Conservation (phyloP, 35 echinoderm and acorn worm species). For the Apostichopus japonicus region DNA sequence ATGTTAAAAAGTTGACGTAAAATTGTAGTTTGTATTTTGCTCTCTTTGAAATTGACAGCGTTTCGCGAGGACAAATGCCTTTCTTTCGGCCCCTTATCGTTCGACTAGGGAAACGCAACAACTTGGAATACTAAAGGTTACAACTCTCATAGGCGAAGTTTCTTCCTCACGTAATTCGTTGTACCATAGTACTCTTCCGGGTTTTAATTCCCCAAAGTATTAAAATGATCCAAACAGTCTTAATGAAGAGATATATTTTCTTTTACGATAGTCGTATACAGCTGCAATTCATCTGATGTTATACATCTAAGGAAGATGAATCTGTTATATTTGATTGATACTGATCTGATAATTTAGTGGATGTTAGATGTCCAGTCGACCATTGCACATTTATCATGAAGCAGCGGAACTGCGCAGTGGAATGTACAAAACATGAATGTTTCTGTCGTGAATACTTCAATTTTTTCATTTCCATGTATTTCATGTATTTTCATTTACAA, state of each 20-base stretch:
- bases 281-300: background rate
- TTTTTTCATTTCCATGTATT: no score
- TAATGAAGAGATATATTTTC: background rate
- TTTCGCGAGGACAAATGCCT: background rate
- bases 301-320: background rate
- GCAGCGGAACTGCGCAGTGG: no score
- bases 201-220: background rate
- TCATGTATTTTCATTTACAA: no score
- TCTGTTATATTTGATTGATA: background rate
- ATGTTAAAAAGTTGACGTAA: no score
- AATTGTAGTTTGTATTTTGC: no score
- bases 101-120: background rate
- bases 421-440: no score
- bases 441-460: no score
- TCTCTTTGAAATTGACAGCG: background rate
- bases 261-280: background rate
- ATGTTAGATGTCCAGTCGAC: background rate
- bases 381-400: no score
- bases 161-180: background rate
- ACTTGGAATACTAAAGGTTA: background rate
- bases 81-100: background rate
- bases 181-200: background rate
- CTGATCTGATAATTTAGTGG: background rate
- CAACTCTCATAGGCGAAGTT: background rate
- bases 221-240: background rate